Conservation (phyloP, 2,113 vertebrate genomes). For the Herpailurus yagouaroundi region DNA sequence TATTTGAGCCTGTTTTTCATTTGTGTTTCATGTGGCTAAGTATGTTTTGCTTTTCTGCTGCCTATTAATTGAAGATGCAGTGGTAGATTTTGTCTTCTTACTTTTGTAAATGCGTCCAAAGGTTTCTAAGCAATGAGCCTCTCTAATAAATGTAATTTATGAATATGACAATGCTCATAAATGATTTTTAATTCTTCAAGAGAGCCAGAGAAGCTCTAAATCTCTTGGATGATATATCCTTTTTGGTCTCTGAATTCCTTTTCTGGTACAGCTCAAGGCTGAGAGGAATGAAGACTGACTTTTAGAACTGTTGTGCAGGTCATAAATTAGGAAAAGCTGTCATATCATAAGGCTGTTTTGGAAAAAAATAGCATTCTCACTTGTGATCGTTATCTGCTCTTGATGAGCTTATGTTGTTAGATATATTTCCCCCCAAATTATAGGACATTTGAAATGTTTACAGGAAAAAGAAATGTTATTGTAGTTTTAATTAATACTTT, state of each 20-base stretch:
- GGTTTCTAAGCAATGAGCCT: slow-evolving; percentile 63
- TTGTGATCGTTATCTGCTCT: slow-evolving; percentile 37
- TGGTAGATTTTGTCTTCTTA: slow-evolving; percentile 48
- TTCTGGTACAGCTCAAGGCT: neutral
- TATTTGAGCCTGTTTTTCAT: slow-evolving; percentile 16
- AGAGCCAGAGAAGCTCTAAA: slow-evolving; percentile 26
- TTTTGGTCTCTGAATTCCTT: slow-evolving; percentile 11
- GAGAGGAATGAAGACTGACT: slow-evolving; percentile 39
- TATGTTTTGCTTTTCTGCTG: slow-evolving; percentile 55
- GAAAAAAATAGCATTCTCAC: neutral
- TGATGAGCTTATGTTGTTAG: neutral
- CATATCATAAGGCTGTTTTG: neutral
- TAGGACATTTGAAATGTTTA: slow-evolving; percentile 7
- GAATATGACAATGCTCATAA: slow-evolving; percentile 55
- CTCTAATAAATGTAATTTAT: slow-evolving; percentile 67
- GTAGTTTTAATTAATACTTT: slow-evolving; percentile 29
- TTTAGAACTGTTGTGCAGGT: slow-evolving; percentile 10
- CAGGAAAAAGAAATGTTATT: neutral
- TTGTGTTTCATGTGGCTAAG: slow-evolving; percentile 26
- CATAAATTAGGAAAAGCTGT: slow-evolving; percentile 43
- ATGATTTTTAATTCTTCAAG: slow-evolving; percentile 64
- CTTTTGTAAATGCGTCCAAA: slow-evolving; percentile 62
- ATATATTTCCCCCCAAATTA: neutral
- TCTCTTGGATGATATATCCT: neutral
- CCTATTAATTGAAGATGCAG: slow-evolving; percentile 38